Base-by-base conservation (phyloP, 2,888 invertebrate species). In the Stenodema calcarata region DNA sequence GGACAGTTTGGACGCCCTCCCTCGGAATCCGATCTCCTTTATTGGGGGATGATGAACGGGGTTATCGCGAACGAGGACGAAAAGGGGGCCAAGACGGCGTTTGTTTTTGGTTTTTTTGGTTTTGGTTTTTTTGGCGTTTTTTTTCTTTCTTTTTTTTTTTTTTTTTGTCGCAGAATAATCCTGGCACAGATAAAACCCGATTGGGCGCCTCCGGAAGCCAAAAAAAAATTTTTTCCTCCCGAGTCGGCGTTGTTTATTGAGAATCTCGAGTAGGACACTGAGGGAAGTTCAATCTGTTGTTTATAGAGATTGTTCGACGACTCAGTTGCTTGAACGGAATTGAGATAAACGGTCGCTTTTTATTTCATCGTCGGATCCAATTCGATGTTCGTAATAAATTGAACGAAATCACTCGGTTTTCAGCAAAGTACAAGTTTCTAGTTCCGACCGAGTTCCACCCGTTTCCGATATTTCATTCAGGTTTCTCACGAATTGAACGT, bases 1-100 rank as follows among this genome's bases (percentile, higher is more conserved):
- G 78, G 78, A 78, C 78, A 78, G 41, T 78, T 78, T 70, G n/a
- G 54, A 16, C 41, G 35, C 73, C 73, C 14, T 28, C 28, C 30
- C 73, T 16, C 35, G 35, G 35, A 7, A 50, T 18, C 50, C 23
- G 69, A n/a, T 28, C 30, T 81, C 30, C 35, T 35, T 7, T 81
- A 62, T 82, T 44, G n/a, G 27, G 27, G 42, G 27, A 44, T 42
- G 44, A 44, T 42, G 44, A 44, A 42, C 44, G 78, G 78, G 44
- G 14, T 78, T 23, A 9, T n/a, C n/a, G n/a, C n/a, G n/a, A n/a
- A n/a, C n/a, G 23, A 23, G 73, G 28, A 30, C 16, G 73, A 23
- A 35, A 18, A 73, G 35, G 35, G n/a, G 70, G 14, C 28, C 54
- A 2, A 54, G 54, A 54, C 54, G 2, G 54, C 18, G 18, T 54